Conservation (phyloP, 1,140 invertebrate genomes). For the Batillaria attramentaria region DNA sequence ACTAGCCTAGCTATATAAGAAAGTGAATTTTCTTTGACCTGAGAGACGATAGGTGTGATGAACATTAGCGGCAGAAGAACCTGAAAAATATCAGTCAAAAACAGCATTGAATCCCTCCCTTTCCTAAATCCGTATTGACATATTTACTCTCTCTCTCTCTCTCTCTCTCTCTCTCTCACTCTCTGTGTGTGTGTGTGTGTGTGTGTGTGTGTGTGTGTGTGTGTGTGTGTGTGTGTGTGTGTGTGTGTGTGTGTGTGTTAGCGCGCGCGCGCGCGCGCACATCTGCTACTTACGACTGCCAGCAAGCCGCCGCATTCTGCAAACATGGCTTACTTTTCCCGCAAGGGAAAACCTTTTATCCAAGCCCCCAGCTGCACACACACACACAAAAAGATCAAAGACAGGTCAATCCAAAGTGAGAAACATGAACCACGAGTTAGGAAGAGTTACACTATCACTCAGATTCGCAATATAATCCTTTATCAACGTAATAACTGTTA, state of each 20-base stretch:
- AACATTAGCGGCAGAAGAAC: not conserved
- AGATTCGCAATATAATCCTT: too few relatives aligned
- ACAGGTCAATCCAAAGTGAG: too few relatives aligned
- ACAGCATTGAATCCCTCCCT: not conserved
- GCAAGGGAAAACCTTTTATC: too few relatives aligned
- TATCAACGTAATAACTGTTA: too few relatives aligned
- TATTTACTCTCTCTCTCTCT: not conserved
- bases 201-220: not conserved
- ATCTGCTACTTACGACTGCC: not conserved
- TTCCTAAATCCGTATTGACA: not conserved
- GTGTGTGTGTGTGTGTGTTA: not conserved
- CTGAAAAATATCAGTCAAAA: not conserved
- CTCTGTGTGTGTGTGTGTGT: not conserved
- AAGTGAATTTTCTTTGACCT: not conserved
- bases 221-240: conserved; percentile 25
- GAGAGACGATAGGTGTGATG: not conserved
- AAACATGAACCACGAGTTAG: too few relatives aligned
- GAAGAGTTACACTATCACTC: too few relatives aligned
- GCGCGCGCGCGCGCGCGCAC: not conserved
- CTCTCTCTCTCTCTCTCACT: not conserved
- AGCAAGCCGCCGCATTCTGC: too few relatives aligned
- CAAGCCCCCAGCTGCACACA: too few relatives aligned
- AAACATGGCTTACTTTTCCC: too few relatives aligned
- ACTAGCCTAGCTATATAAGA: not conserved
- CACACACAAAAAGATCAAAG: too few relatives aligned